Conservation (phyloP, 1,140 invertebrate genomes). For the Cydia splendana region DNA sequence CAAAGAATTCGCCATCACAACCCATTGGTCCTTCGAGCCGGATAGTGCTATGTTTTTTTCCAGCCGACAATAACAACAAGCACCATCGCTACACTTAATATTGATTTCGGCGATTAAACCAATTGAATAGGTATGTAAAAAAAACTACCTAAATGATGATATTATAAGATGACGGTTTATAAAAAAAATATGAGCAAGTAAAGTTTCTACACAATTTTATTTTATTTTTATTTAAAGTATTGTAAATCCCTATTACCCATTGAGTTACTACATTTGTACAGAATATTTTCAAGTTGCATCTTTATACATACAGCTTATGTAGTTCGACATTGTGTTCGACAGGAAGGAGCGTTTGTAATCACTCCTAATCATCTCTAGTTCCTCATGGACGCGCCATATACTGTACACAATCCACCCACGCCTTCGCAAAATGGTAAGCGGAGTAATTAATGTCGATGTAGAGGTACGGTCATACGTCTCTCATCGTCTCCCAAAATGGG, state of each 20-base stretch:
- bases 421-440: not conserved
- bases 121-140: too few relatives aligned
- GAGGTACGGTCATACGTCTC: not conserved
- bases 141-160: too few relatives aligned
- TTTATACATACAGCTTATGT: not conserved
- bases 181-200: too few relatives aligned
- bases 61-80: too few relatives aligned
- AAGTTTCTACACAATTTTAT: too few relatives aligned
- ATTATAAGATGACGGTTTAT: too few relatives aligned
- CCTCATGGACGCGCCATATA: slow-evolving; percentile 2
- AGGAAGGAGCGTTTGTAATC: not conserved
- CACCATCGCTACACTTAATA: too few relatives aligned
- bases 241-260: too few relatives aligned
- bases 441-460: slow-evolving; percentile 3
- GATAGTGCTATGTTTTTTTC: not conserved
- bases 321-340: not conserved
- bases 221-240: too few relatives aligned
- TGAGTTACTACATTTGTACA: too few relatives aligned
- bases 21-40: not conserved
- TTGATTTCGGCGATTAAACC: too few relatives aligned
- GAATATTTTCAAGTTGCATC: too few relatives aligned
- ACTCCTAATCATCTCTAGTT: not conserved
- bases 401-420: not conserved
- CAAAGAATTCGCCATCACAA: not conserved
- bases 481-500: slow-evolving; percentile 52